Base-by-base conservation (phyloP, 1,140 invertebrate species). In the Spodoptera frugiperda region DNA sequence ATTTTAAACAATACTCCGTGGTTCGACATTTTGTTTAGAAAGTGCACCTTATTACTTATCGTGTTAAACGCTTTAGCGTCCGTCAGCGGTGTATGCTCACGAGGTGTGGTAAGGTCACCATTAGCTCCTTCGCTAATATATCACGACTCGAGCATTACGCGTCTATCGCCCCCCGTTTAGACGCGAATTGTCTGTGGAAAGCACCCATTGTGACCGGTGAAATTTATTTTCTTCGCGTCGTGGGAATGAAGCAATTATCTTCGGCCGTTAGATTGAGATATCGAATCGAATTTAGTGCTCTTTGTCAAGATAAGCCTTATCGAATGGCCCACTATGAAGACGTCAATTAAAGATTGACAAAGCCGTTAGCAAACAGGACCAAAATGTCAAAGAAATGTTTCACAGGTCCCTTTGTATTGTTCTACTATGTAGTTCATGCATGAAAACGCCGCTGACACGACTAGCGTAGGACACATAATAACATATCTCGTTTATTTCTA, bases 211-310 rank as follows among this genome's bases (percentile, higher is more conserved):
- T 86, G 82, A 82, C 78, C 81, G 81, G 78, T 79, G 82, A 84
- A 87, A 86, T 86, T 84, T 87, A 86, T 86, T 82, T 84, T 84
- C 80, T 76, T 83, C 77, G 73, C 71, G 77, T 75, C 83, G 84
- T 87, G 84, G 78, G 86, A 86, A 86, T 87, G 81, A 82, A 84
- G 82, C 83, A 86, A 86, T 87, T 86, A 87, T 81, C 70, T 79
- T 68, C 68, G 63, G 49, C 61, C 78, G 72, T 82, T 76, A 80
- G 48, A 83, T 81, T 83, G 81, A 80, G 78, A 78, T 82, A 83
- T 82, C 78, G 77, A 79, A 67, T 46, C 77, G 67, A 79, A 81
- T 83, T 83, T 79, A 80, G 82, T 81, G 57, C 68, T 67, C 71
- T 81, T 79, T 81, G 77, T 79, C 76, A 78, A 75, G 73, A 65